Evolutionary conservation across 92 coral and sea anemone species (phyloP).

Genomic region (Metridium senile): DNA sequence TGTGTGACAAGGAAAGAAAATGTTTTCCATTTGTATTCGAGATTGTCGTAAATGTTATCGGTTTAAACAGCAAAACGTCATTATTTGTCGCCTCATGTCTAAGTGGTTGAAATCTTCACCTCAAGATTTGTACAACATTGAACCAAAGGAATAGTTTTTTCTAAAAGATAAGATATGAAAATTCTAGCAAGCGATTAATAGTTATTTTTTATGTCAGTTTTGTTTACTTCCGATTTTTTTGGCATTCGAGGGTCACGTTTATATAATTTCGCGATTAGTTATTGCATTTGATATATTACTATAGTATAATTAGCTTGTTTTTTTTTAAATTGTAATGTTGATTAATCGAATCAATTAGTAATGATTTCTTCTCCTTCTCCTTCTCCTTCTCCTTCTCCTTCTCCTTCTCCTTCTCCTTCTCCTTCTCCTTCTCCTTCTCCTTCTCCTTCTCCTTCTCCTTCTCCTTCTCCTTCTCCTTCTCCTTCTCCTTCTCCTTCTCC

Average conservation of each 20-base stretch:
- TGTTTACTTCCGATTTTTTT: too few species aligned
- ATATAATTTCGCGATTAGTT: too few species aligned
- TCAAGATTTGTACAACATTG: background rate
- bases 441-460: background rate
- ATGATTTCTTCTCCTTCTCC: background rate
- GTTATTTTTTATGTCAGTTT: too few species aligned
- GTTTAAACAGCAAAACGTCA: background rate
- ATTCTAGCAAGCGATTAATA: background rate
- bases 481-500: background rate
- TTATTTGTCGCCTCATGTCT: slow-evolving; percentile 2
- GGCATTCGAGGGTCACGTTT: too few species aligned
- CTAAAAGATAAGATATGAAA: background rate
- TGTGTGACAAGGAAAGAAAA: background rate
- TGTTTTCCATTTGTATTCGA: slow-evolving; percentile 2
- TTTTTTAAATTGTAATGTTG: too few species aligned
- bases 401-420: background rate
- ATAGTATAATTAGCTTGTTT: too few species aligned
- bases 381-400: background rate
- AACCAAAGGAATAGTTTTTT: slow-evolving; percentile 9
- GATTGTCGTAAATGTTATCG: background rate
- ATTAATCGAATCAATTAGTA: too few species aligned
- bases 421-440: background rate
- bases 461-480: background rate
- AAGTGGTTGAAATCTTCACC: background rate
- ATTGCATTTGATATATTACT: too few species aligned